Evolutionary conservation across 1,140 invertebrate species (phyloP), one percentile per base, ranked within the genome.

Genomic region (Pararge aegeria): DNA sequence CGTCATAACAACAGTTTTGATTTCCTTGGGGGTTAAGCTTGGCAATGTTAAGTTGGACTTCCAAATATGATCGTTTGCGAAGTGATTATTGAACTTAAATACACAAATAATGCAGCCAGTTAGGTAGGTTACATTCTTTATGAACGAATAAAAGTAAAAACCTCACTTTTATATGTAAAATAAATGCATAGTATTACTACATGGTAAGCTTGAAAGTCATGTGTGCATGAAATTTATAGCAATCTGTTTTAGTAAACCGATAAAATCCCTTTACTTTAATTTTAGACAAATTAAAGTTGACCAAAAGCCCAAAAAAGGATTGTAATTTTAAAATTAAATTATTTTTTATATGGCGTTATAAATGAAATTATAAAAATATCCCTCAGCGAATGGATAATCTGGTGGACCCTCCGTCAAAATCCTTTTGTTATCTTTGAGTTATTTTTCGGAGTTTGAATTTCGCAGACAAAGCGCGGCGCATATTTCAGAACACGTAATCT

Each of bases 401-500:
- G 67, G 61, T 59, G 55, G 63, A 48, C 30, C 55, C 55, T 66
- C 30, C 66, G 78, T 83, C 78, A 80, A 78, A 81, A 74, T 75
- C 73, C 78, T 75, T 83, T 85, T 79, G 81, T 83, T 85, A 83
- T 82, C 80, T 75, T 52, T 37, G 59, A 64, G 76, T 75, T 83
- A 81, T 83, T 85, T 85, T 83, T 81, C 76, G 82, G 78, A 70
- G 70, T 80, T 78, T 75, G 70, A 71, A 79, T 80, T 73, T 64
- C 46, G 58, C 66, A 70, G 70, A 84, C 79, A 84, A 82, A 84
- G 72, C 76, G 79, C 64, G 60, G 40, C 75, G 74, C 75, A 84
- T 84, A 84, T 82, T 82, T 84, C 73, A 84, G 73, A 67, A 69
- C 70, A 30, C 70, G 59, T 84, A 84, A 84, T 84, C 81, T 84